These are phyloP conservation scores for Onchidella celtica DNA, from an alignment of 2,888 invertebrate genomes.

Conservation along the genomic window DNA sequence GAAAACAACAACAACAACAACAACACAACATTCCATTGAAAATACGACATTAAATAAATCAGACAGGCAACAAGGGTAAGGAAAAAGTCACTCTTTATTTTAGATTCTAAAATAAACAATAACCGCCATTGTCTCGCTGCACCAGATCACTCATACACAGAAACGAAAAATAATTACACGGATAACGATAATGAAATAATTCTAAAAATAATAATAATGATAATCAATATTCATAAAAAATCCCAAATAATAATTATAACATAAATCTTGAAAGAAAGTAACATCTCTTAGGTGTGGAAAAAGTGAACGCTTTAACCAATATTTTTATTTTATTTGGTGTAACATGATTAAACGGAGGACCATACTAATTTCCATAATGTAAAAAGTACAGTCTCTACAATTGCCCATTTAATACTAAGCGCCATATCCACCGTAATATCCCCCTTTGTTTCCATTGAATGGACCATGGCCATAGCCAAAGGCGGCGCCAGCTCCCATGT, in stretches of 20 bases:
- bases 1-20: too few species aligned
- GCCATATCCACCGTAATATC: neutral
- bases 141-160: neutral
- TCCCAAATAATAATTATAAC: neutral
- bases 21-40: too few species aligned
- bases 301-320: too few species aligned
- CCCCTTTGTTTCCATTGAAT: neutral
- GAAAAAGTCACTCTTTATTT: conserved; percentile 7
- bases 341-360: neutral
- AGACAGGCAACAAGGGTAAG: neutral
- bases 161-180: neutral
- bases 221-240: neutral
- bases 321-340: too few species aligned
- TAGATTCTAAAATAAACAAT: conserved; percentile 5
- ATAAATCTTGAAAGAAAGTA: neutral
- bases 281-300: too few species aligned
- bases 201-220: neutral
- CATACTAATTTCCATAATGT: neutral
- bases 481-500: neutral
- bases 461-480: neutral
- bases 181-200: neutral
- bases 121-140: conserved; percentile 3
- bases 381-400: neutral
- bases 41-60: too few species aligned
- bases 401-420: neutral